Evolutionary conservation across 2,888 invertebrate genomes (phyloP), one percentile per base, ranked within the genome.

Genomic region (Eupithecia pulchellata): DNA sequence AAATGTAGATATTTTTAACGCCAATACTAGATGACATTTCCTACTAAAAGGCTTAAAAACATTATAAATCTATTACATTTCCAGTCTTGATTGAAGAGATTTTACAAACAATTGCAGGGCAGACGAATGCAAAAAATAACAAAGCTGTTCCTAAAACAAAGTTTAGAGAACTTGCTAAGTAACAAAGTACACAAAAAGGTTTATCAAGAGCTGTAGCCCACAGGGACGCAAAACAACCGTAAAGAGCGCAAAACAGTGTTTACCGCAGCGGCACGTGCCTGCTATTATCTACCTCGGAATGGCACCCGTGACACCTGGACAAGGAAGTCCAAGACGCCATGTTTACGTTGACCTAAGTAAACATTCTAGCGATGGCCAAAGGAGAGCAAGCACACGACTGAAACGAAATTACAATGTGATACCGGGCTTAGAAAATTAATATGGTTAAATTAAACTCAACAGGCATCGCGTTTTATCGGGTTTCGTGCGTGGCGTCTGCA

Each of bases 241-340:
- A 77, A 74, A 75, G 71, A 74, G 64, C 66, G 63, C 74, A 74
- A 77, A 73, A 70, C 72, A 74, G 70, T 75, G 75, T 75, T 76
- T 76, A 76, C 74, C 71, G 52, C 69, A 55, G n/a, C 57, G 74
- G 71, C 75, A 75, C 76, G 74, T 72, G 77, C 75, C 64, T 25
- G 57, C 66, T 69, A 64, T 75, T 77, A 76, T 75, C 73, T 76
- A 60, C 39, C 32, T 34, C 68, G 71, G 71, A 75, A 77, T 75
- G 66, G 68, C 42, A 20, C 70, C 66, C 71, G 62, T 68, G 70
- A 71, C 71, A 72, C 55, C 62, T 57, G 42, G 61, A 73, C 73
- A 61, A 68, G 75, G 74, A 71, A 69, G 69, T 71, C 69, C 11
- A 58, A 57, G 73, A 47, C 61, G 39, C 64, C 62, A 61, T 61